Evolutionary conservation across 92 coral and sea anemone genomes (phyloP).

Genomic region (Porites lobata): DNA sequence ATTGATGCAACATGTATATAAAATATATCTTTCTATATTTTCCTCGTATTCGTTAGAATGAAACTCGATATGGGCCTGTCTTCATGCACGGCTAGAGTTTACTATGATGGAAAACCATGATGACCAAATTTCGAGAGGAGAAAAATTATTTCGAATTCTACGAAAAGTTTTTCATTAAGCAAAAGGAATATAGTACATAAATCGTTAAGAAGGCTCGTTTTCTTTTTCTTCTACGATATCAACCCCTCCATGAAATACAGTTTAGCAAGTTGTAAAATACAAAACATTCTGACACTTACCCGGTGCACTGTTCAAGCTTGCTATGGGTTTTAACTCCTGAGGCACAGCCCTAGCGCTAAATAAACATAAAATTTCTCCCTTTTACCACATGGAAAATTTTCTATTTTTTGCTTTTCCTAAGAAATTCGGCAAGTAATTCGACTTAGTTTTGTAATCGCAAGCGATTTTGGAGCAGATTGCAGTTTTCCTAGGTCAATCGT

Average conservation of each 20-base stretch:
- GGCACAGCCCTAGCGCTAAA: constrained; percentile 54
- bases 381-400: constrained; percentile 54
- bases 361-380: constrained; percentile 29
- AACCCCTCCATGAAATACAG: constrained; percentile 11
- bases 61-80: background rate
- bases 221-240: constrained; percentile 4
- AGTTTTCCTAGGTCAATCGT: constrained; percentile 81
- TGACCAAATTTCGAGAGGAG: background rate
- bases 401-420: constrained; percentile 56
- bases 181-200: background rate
- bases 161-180: background rate
- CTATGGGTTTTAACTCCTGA: constrained; percentile 48
- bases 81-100: constrained; percentile 5
- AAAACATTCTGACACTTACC: constrained; percentile 73
- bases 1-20: background rate
- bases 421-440: constrained; percentile 81
- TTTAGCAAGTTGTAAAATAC: constrained; percentile 23
- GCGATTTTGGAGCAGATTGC: constrained; percentile 66
- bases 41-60: background rate
- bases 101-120: background rate
- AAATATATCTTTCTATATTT: background rate
- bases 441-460: constrained; percentile 65
- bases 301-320: constrained; percentile 60
- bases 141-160: background rate
- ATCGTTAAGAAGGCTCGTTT: background rate